A percentile compares a stretch with the other conserved stretches of the same genome.
These are phyloP conservation scores for Apamea crenata DNA, from an alignment of 2,888 invertebrate genomes.

Conservation along the genomic window DNA sequence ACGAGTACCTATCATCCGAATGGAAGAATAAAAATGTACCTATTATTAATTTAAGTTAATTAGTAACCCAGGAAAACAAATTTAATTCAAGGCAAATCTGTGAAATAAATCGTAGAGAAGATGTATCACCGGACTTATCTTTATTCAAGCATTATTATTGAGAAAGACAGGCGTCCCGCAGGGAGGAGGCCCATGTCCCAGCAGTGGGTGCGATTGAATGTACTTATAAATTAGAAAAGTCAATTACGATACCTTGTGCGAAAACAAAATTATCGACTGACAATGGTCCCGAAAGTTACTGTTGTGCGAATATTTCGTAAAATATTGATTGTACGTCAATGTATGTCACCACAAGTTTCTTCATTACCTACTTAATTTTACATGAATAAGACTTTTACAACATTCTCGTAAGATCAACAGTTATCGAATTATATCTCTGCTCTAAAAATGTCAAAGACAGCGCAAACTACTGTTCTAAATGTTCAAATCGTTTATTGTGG, in stretches of 20 bases:
- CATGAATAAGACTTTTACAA: not conserved
- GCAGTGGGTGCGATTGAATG: no score
- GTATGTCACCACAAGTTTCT: not conserved
- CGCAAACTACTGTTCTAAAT: not conserved
- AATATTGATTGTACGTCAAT: not conserved
- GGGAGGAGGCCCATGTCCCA: no score
- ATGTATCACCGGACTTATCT: not conserved
- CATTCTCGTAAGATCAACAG: not conserved
- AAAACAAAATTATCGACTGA: not conserved
- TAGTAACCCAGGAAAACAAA: not conserved
- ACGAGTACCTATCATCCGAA: not conserved
- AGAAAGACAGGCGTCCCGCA: no score
- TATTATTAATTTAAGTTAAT: not conserved
- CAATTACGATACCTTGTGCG: no score
- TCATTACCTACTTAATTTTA: not conserved
- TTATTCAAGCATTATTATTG: not conserved
- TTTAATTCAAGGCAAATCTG: not conserved
- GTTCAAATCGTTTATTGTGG: no score
- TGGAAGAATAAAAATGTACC: not conserved
- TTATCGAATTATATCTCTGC: not conserved
- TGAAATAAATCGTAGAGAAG: not conserved
- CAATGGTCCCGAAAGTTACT: not conserved
- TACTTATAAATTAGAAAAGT: not conserved
- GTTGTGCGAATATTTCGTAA: not conserved
- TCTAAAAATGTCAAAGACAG: not conserved